Percentiles rank a stretch among this genome's conserved stretches.
Conservation (phyloP, 1,140 invertebrate species). For the Drosophila nasuta region DNA sequence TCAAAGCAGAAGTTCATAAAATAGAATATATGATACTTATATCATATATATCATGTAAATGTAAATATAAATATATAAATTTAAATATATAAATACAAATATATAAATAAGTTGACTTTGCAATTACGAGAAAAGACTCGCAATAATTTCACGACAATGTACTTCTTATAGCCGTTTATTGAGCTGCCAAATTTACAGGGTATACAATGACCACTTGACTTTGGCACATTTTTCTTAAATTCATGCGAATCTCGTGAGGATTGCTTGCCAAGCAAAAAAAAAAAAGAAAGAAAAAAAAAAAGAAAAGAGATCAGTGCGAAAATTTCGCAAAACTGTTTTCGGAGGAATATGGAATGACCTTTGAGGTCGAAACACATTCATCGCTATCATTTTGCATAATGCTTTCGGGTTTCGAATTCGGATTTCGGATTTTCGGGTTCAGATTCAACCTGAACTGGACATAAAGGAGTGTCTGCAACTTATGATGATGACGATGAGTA, state of each 20-base stretch:
- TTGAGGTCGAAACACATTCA: conserved; percentile 17
- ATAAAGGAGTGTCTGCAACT: conserved; percentile 22
- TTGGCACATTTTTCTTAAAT: conserved; percentile 17
- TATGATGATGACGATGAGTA: conserved; percentile 14
- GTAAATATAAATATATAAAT: no score
- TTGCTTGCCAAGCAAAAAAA: no score
- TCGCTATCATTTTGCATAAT: conserved; percentile 24
- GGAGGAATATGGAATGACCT: conserved; percentile 41
- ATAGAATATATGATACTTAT: no score
- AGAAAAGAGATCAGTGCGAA: neutral
- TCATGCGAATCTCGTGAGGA: conserved; percentile 24
- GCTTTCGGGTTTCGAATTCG: conserved; percentile 13
- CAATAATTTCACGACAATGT: no score
- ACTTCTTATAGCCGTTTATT: no score
- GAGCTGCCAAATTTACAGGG: neutral
- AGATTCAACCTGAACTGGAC: neutral
- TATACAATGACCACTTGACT: conserved; percentile 18
- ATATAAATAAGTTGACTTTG: no score
- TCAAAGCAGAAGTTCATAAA: no score
- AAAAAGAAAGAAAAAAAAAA: no score
- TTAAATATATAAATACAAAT: no score
- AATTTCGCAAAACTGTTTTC: conserved; percentile 34
- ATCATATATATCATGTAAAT: no score
- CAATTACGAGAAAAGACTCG: no score
- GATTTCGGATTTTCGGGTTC: neutral